Base-by-base conservation (phyloP, 2,888 invertebrate genomes). In the Ochropleura leucogaster region DNA sequence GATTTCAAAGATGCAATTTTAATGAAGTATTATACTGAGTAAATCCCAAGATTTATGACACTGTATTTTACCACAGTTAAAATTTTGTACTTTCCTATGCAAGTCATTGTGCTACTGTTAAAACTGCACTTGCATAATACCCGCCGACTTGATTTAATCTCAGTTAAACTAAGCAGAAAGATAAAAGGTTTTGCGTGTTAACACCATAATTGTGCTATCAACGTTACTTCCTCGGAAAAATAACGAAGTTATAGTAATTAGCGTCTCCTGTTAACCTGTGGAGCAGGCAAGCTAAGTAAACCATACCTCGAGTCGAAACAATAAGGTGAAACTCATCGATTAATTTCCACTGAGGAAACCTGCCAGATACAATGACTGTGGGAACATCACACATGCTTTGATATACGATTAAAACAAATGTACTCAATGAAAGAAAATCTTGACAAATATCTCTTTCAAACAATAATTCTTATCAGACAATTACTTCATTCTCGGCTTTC, bases 241-340 rank as follows among this genome's bases (percentile, higher is more conserved):
- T 72, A 57, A 60, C 57, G 7, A n/a, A 79, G 44, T 68, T 44
- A 44, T 65, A n/a, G 66, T 51, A 68, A 75, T 73, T 78, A 78
- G 51, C 46, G 42, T 47, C 78, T 74, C 75, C 77, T 74, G 63
- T 20, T 77, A 71, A 87, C 69, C 62, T 74, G 72, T 51, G 62
- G 44, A 67, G 9, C 16, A 40, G 40, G 30, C 59, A 59, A 59
- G 64, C n/a, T 68, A 74, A 79, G 85, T 85, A 82, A 82, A 82
- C 86, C 85, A 72, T 82, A 75, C 71, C 82, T 82, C 83, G 76
- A 78, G 77, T 87, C 79, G 74, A 82, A 88, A 92, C 92, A 94
- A 93, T 92, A 91, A 92, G 91, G 95, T 92, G 95, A 95, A 95
- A 95, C 92, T 93, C 92, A 92, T 93, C 91, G 88, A 87, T 87